phyloP scores from a whole-genome alignment of 2,797 vertebrate species.

The Odontamblyopus rebecca region DNA sequence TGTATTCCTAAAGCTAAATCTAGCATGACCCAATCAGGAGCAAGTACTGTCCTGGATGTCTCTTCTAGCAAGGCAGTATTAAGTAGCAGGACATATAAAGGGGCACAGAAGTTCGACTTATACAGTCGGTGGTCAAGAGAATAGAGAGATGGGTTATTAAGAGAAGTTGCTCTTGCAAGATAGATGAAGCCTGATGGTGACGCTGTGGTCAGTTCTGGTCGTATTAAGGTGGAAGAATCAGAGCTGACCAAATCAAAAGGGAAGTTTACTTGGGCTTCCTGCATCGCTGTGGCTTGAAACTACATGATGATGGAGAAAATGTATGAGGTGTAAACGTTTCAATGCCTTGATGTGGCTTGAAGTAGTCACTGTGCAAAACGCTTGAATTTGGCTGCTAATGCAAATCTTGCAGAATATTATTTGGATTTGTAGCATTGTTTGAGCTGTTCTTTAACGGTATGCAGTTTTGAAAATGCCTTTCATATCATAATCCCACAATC shows the following conservation, averaged over 20 bases:
- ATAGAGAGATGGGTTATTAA: constrained; percentile 43
- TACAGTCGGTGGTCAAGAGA: constrained; percentile 41
- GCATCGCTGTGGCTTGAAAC: constrained; percentile 41
- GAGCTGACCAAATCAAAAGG: constrained; percentile 19
- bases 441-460: constrained; percentile 60
- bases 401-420: constrained; percentile 48
- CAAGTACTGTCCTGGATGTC: constrained; percentile 51
- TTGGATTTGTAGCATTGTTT: constrained; percentile 73
- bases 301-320: constrained; percentile 45
- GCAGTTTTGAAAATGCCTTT: constrained; percentile 69
- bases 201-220: constrained; percentile 43
- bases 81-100: constrained; percentile 45
- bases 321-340: constrained; percentile 19
- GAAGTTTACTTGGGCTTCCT: constrained; percentile 35
- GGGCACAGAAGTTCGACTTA: constrained; percentile 44
- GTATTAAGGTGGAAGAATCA: constrained; percentile 33
- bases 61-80: constrained; percentile 51
- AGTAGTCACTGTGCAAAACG: constrained; percentile 34
- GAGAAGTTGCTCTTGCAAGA: constrained; percentile 51
- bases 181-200: constrained; percentile 47
- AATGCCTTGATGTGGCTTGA: constrained; percentile 27
- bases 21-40: constrained; percentile 64
- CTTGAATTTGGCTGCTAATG: constrained; percentile 15
- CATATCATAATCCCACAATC: constrained; percentile 49
- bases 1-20: constrained; percentile 65